Evolutionary conservation across 2,113 vertebrate genomes (phyloP), one percentile per base, ranked within the genome.

Genomic region (Panurus biarmicus): DNA sequence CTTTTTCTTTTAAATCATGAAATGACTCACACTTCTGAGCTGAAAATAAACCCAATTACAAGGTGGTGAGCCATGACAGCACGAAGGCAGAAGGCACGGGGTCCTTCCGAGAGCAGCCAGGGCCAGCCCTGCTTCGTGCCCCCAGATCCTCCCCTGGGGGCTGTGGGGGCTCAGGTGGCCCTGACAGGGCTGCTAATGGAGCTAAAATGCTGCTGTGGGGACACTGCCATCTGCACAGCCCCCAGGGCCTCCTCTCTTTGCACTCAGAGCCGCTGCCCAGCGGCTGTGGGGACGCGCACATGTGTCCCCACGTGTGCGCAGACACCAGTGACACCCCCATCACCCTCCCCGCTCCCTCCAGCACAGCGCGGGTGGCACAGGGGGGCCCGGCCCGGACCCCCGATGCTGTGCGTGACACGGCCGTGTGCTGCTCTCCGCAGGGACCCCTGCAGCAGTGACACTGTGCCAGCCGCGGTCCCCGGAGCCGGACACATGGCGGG

Each of bases 121-220:
- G 56, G 47, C 15, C 56, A 65, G 53, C 56, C 36, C 9, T 48
- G 45, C 47, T 50, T 56, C 7, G 1, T 36, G 40, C 15, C 65
- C 20, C 76, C 66, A 14, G 53, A 50, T 26, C 42, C n/a, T 22
- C 33, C 47, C 51, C 42, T 16, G 1, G 2, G 31, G 35, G 20
- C 19, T 1, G 1, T 0, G 20, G 75, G 77, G 92, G 83, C 87
- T 95, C 94, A 94, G 79, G 60, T 93, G 97, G 45, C 70, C 53
- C 78, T 50, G 36, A 33, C 72, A 81, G 77, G 83, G 95, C 95
- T 87, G 81, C 93, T 98, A 97, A 98, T 96, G 96, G 94, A 64
- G 29, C 74, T 95, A 86, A 97, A 98, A 94, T 96, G 96, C 91
- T 96, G 88, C 89, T 64, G 16, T 13, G 82, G 75, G 71, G 94